Conservation (phyloP, 1,140 invertebrate genomes). For the Gonatopus flavifemur region DNA sequence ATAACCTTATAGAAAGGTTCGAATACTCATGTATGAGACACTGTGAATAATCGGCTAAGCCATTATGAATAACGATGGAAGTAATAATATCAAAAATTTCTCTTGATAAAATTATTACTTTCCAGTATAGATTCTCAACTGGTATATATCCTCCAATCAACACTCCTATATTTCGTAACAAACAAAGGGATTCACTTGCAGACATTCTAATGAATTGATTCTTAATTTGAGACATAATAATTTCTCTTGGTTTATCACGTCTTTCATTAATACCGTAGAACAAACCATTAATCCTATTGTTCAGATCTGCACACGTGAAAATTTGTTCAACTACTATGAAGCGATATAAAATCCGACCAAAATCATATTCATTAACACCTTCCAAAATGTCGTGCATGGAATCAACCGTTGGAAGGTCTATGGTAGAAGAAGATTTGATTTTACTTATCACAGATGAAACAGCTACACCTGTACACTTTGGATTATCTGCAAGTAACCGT, state of each 20-base stretch:
- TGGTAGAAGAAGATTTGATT: constrained; percentile 6
- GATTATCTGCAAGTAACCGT: constrained; percentile 3
- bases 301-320: constrained; percentile 8
- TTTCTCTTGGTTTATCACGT: no score
- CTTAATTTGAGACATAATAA: background rate
- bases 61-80: no score
- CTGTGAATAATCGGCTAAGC: no score
- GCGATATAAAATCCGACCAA: no score
- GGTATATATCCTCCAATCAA: no score
- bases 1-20: constrained; percentile 3
- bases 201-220: constrained; percentile 10
- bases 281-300: constrained; percentile 3
- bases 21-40: no score
- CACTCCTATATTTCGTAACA: constrained; percentile 6
- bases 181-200: constrained; percentile 11
- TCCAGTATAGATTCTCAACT: constrained; percentile 15
- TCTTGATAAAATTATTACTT: constrained; percentile 1
- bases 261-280: background rate
- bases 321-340: constrained; percentile 7
- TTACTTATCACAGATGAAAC: background rate
- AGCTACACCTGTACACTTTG: constrained; percentile 1
- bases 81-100: constrained; percentile 7
- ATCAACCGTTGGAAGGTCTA: no score
- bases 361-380: no score
- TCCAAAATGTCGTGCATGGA: no score